These are phyloP conservation scores for Drosophila arizonae DNA, from an alignment of 1,140 invertebrate species.

Conservation along the genomic window DNA sequence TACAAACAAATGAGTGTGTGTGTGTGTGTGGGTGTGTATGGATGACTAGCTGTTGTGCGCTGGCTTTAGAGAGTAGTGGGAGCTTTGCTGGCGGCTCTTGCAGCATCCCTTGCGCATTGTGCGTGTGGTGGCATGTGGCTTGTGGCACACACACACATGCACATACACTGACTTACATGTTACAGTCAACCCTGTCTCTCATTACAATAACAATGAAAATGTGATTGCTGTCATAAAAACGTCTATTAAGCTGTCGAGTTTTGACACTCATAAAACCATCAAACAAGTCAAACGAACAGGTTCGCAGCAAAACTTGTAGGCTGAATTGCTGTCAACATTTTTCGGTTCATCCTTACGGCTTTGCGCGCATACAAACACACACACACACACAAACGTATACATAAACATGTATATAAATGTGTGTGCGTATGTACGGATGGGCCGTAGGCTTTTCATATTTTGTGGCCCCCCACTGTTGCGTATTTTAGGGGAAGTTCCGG, in stretches of 20 bases:
- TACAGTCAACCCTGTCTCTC: slow-evolving; percentile 4
- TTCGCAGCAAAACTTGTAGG: slow-evolving; percentile 57
- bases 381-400: slow-evolving; percentile 13
- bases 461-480: not conserved
- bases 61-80: not conserved
- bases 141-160: slow-evolving; percentile 2
- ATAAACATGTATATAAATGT: not conserved
- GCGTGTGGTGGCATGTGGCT: slow-evolving; percentile 6
- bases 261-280: slow-evolving; percentile 80
- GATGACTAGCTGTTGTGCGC: not conserved
- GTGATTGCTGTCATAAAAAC: slow-evolving; percentile 63
- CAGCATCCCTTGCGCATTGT: slow-evolving; percentile 51
- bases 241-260: slow-evolving; percentile 75
- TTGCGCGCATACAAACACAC: slow-evolving; percentile 13
- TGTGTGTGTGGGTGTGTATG: not conserved
- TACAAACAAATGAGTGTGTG: not conserved
- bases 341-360: slow-evolving; percentile 58
- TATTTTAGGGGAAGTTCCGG: slow-evolving; percentile 8
- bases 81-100: not conserved
- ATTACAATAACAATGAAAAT: slow-evolving; percentile 60
- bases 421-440: not conserved
- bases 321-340: slow-evolving; percentile 59
- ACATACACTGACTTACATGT: not conserved
- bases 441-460: slow-evolving; percentile 25
- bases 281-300: slow-evolving; percentile 80